Percentiles rank a stretch among this genome's conserved stretches.
phyloP scores from a whole-genome alignment of 2,797 vertebrate species.

The Sciaenops ocellatus region DNA sequence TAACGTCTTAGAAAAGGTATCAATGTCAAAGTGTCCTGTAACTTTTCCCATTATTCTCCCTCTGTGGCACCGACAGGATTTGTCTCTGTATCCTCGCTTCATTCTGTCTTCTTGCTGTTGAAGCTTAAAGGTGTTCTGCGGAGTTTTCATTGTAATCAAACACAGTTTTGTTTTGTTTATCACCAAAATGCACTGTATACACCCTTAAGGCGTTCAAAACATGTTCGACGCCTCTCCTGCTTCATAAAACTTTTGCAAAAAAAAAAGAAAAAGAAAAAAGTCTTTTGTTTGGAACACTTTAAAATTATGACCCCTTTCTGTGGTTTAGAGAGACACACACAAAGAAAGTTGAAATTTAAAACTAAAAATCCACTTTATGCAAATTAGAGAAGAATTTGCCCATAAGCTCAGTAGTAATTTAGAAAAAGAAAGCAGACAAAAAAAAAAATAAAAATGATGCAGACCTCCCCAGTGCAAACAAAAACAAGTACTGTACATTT shows the following conservation, averaged over 20 bases:
- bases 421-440: background rate
- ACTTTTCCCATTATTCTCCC: conserved; percentile 25
- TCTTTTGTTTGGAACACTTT: conserved; percentile 22
- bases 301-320: conserved; percentile 3
- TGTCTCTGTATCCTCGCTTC: conserved; percentile 4
- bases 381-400: background rate
- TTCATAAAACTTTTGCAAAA: conserved; percentile 6
- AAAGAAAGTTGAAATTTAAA: background rate
- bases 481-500: background rate
- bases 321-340: background rate
- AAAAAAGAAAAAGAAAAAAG: no score
- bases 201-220: conserved; percentile 20
- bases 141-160: conserved; percentile 33
- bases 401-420: background rate
- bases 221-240: conserved; percentile 5
- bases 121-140: conserved; percentile 17
- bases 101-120: conserved; percentile 9
- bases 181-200: conserved; percentile 11
- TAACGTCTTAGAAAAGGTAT: conserved; percentile 6
- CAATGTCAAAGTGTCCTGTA: conserved; percentile 24
- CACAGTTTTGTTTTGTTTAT: conserved; percentile 41
- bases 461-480: background rate
- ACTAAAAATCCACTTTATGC: conserved; percentile 2
- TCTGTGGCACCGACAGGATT: conserved; percentile 18
- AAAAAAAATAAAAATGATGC: background rate